phyloP scores from a whole-genome alignment of 2,888 invertebrate species.

The Clusia tigrina region DNA sequence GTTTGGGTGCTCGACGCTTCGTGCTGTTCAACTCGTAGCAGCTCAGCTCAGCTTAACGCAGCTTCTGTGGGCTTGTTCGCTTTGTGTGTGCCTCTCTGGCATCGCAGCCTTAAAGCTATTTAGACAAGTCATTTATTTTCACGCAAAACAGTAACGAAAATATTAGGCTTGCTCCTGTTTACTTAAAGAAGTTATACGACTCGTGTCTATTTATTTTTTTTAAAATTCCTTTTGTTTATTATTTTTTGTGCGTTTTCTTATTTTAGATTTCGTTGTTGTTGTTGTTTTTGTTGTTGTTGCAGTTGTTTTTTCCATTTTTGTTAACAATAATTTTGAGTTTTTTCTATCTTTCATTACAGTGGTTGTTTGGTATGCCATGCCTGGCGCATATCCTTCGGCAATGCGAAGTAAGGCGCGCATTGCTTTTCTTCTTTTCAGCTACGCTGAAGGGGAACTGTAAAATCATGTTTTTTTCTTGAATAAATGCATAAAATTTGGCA shows the following conservation, averaged over 20 bases:
- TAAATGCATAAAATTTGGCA: constrained; percentile 27
- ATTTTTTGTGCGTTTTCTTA: background rate
- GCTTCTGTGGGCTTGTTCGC: background rate
- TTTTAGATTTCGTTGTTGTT: background rate
- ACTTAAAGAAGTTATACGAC: constrained; percentile 26
- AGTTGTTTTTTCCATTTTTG: constrained; percentile 8
- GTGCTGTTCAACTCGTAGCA: background rate
- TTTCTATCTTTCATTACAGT: constrained; percentile 14
- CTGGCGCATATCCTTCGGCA: constrained; percentile 5
- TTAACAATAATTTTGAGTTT: constrained; percentile 27
- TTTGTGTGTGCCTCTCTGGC: too few species aligned
- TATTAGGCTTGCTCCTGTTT: constrained; percentile 33
- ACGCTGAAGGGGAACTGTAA: background rate
- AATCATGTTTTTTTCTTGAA: constrained; percentile 20
- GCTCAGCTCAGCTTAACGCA: background rate
- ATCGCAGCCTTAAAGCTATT: too few species aligned
- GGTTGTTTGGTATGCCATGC: background rate
- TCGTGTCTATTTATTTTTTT: constrained; percentile 6
- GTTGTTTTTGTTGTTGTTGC: too few species aligned
- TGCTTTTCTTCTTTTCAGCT: constrained; percentile 7
- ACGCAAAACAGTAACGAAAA: constrained; percentile 1
- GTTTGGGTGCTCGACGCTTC: background rate
- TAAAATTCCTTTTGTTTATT: background rate
- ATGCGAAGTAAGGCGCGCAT: constrained; percentile 4
- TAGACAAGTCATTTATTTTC: background rate